Conservation (phyloP, 1,140 invertebrate genomes). For the Sycobia sp. region DNA sequence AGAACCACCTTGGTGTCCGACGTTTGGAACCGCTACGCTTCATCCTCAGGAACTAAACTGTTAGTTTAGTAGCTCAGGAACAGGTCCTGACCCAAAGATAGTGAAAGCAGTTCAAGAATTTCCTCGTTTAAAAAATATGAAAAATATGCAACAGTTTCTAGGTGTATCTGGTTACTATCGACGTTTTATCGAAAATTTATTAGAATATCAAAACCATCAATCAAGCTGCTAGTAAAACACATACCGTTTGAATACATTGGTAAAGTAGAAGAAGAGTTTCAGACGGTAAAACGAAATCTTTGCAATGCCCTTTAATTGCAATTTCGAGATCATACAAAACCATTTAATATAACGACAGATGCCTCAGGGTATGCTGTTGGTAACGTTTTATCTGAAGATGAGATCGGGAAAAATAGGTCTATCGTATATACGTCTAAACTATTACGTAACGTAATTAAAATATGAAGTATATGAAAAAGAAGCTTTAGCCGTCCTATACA, state of each 20-base stretch:
- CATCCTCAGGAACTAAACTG: too few relatives aligned
- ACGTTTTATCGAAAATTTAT: constrained; percentile 42
- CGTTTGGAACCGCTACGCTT: too few relatives aligned
- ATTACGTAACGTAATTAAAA: too few relatives aligned
- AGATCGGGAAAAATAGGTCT: too few relatives aligned
- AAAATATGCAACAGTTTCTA: constrained; percentile 39
- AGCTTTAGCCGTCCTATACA: too few relatives aligned
- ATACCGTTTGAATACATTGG: constrained; percentile 33
- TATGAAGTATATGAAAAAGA: too few relatives aligned
- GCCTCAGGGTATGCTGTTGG: constrained; percentile 43
- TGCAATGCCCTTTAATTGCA: constrained; percentile 33
- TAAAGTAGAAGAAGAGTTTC: constrained; percentile 24
- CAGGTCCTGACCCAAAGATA: constrained; percentile 37
- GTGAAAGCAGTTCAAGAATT: constrained; percentile 27
- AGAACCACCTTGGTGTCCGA: too few relatives aligned
- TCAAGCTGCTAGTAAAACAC: constrained; percentile 42
- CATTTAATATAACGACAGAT: constrained; percentile 43
- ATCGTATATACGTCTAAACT: too few relatives aligned
- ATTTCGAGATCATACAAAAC: constrained; percentile 41
- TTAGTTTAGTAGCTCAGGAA: constrained; percentile 14
- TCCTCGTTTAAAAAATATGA: constrained; percentile 31
- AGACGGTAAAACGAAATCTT: constrained; percentile 37
- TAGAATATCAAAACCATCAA: too few relatives aligned
- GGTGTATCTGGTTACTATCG: constrained; percentile 42
- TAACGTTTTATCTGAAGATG: constrained; percentile 43